Conservation (phyloP, 2,113 vertebrate species). For the Labrus mixtus region DNA sequence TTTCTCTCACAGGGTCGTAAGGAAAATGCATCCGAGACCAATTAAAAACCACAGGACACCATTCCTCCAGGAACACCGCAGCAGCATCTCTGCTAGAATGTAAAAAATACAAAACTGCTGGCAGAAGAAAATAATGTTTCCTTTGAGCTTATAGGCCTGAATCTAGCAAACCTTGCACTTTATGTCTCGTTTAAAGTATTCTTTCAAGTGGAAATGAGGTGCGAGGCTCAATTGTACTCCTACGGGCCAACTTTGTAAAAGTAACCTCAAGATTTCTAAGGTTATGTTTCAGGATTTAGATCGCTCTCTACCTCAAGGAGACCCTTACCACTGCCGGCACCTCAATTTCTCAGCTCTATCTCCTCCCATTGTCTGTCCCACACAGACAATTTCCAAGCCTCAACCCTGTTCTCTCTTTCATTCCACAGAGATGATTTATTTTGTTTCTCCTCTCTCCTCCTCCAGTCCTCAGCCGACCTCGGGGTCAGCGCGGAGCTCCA, state of each 20-base stretch:
- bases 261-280: constrained; percentile 51
- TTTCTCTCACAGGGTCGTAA: constrained; percentile 23
- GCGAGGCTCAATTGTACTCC: constrained; percentile 25
- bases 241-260: constrained; percentile 4
- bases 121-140: background rate
- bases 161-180: constrained; percentile 3
- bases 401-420: constrained; percentile 44
- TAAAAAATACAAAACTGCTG: background rate
- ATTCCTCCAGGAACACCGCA: background rate
- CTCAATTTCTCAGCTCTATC: constrained; percentile 37
- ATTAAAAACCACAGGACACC: constrained; percentile 42
- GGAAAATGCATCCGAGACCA: constrained; percentile 39
- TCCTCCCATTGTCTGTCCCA: constrained; percentile 15
- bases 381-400: constrained; percentile 41
- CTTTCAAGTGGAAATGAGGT: constrained; percentile 41
- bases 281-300: constrained; percentile 55
- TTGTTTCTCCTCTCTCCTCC: constrained; percentile 62
- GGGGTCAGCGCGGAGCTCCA: constrained; percentile 71
- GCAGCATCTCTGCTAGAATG: constrained; percentile 6
- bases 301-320: constrained; percentile 31
- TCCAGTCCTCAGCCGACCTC: constrained; percentile 57
- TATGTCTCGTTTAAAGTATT: constrained; percentile 24
- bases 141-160: background rate
- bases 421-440: constrained; percentile 76
- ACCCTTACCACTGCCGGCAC: constrained; percentile 42